Base-by-base conservation (phyloP, 2,113 vertebrate species). In the Morone chrysops region DNA sequence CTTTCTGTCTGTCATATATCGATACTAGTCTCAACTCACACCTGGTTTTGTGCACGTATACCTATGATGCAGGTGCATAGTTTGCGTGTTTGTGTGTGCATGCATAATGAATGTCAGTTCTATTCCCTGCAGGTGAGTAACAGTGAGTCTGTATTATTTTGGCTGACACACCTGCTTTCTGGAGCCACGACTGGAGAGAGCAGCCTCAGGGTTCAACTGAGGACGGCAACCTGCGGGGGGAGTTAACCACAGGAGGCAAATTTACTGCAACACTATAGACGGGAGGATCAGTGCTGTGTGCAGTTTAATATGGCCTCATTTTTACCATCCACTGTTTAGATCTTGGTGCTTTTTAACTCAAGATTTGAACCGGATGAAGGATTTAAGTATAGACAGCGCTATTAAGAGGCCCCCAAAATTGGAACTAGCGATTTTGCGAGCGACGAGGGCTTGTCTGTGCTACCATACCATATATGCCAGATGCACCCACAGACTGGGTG, bases 221-320 rank as follows among this genome's bases (percentile, higher is more conserved):
- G 86, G 61, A 53, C 65, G 5, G 56, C 45, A 2, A 16, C n/a
- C 66, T 71, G 70, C 65, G 67, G 66, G 16, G 67, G 17, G 51
- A 38, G 51, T n/a, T 5, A 25, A 72, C 50, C 67, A 51, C 50
- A 57, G 47, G n/a, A 31, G 60, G 0, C 1, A 36, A 7, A 22
- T 12, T 20, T 78, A 56, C 13, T 25, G 17, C 25, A 40, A 1
- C 14, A 0, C 18, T n/a, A 48, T 66, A 71, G 60, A 71, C 1
- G 4, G 25, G n/a, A 60, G 11, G 41, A 18, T 13, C 31, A 6
- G 53, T 10, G 2, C 9, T 43, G 50, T 10, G 13, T n/a, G n/a
- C 8, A n/a, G 63, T n/a, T 51, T 53, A 11, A 53, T 6, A 25
- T 8, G 59, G 3, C 4, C 16, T 3, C 31, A 4, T 31, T 31